These are phyloP conservation scores for Neosilurus mollespiculum DNA, from an alignment of 2,797 vertebrate genomes.

Conservation along the genomic window DNA sequence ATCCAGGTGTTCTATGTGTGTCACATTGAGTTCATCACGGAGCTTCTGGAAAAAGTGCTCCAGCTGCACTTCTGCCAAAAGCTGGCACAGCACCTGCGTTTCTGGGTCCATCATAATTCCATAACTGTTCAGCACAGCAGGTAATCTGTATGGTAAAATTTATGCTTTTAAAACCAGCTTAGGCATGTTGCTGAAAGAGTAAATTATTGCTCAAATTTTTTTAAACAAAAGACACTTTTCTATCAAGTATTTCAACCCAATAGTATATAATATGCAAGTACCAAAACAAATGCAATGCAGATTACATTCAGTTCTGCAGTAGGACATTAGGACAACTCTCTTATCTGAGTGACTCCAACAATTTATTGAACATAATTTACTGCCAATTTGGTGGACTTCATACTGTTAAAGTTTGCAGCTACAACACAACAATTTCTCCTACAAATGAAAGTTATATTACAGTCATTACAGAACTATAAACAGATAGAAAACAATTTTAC, in stretches of 20 bases:
- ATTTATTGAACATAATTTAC: neutral
- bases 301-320: neutral
- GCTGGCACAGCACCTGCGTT: conserved; percentile 80
- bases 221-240: neutral
- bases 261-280: neutral
- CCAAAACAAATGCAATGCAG: neutral
- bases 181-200: neutral
- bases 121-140: conserved; percentile 39
- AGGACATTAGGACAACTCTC: neutral
- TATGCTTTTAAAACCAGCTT: neutral
- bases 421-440: neutral
- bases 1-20: conserved; percentile 80
- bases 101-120: conserved; percentile 82
- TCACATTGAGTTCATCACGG: conserved; percentile 84
- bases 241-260: neutral
- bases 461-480: neutral
- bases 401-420: neutral
- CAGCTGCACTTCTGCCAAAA: conserved; percentile 82
- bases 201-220: no score
- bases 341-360: neutral
- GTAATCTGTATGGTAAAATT: neutral
- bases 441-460: neutral
- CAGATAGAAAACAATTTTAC: neutral
- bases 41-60: conserved; percentile 83
- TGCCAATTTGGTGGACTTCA: neutral